phyloP scores from a whole-genome alignment of 2,888 invertebrate species.

The Cephus runcator region DNA sequence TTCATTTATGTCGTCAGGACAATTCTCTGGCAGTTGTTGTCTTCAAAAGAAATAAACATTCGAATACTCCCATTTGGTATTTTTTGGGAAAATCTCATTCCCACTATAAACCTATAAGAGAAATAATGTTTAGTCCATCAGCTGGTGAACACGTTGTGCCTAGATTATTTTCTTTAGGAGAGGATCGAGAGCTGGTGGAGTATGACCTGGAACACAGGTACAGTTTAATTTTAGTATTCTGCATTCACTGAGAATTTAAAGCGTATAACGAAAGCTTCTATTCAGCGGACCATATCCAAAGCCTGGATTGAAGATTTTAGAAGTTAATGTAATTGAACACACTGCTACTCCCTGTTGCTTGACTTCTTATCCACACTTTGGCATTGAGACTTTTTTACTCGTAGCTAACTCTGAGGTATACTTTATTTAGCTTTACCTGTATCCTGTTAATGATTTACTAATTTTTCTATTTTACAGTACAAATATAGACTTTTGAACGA shows the following conservation, averaged over 20 bases:
- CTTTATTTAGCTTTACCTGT: background rate
- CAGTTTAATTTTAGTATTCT: background rate
- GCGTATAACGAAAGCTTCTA: background rate
- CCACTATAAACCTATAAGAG: conserved; percentile 71
- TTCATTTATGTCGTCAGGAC: conserved; percentile 64
- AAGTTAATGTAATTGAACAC: conserved; percentile 73
- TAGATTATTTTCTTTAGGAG: conserved; percentile 71
- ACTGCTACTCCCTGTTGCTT: conserved; percentile 71
- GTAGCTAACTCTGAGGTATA: conserved; percentile 73
- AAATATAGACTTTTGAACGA: conserved; percentile 78
- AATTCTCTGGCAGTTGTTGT: conserved; percentile 68
- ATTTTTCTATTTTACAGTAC: conserved; percentile 44
- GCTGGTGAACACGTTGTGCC: conserved; percentile 59
- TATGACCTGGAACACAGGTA: conserved; percentile 69
- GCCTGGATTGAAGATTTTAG: conserved; percentile 46
- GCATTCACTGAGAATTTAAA: background rate
- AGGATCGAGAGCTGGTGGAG: conserved; percentile 71
- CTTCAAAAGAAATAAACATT: conserved; percentile 51
- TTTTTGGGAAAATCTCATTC: conserved; percentile 72
- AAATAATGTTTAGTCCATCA: conserved; percentile 69
- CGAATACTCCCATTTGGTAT: conserved; percentile 64
- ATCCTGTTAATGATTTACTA: background rate
- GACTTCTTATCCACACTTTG: conserved; percentile 65
- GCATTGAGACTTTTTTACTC: conserved; percentile 67
- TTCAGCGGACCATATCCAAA: conserved; percentile 49